Percentiles rank a stretch among this genome's conserved stretches.
Evolutionary conservation across 2,113 vertebrate genomes (phyloP).

Genomic region (Cnemophilus loriae): DNA sequence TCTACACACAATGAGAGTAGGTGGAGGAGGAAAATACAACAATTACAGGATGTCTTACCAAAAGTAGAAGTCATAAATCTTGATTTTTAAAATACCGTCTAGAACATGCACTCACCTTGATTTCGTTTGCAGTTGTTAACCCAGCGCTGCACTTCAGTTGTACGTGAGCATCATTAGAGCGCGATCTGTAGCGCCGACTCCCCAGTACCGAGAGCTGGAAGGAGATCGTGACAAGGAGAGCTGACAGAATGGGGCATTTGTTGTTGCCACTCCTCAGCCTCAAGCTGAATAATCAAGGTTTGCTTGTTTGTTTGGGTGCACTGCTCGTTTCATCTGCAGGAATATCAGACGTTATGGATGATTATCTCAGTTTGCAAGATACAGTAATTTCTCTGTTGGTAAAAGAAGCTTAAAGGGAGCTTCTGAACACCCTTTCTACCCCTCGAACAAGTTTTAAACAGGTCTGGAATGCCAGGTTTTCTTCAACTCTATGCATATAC

Average conservation of each 20-base stretch:
- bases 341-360: background rate
- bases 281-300: background rate
- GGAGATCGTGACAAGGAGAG: accelerated
- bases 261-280: background rate
- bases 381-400: background rate
- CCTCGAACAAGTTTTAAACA: background rate
- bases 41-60: conserved; percentile 62
- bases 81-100: background rate
- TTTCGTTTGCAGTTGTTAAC: background rate
- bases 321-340: background rate
- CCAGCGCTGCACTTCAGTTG: background rate
- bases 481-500: background rate
- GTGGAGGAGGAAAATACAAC: conserved; percentile 58
- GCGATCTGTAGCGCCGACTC: accelerated
- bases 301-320: background rate
- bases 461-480: background rate
- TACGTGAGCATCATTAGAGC: background rate
- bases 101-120: conserved; percentile 12
- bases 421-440: background rate
- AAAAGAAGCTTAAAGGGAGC: background rate
- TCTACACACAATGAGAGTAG: conserved; percentile 39
- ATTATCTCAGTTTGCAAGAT: background rate
- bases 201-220: background rate
- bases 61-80: conserved; percentile 34
- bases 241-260: background rate